These are phyloP conservation scores for Platycercus adscitus DNA, from an alignment of 2,113 vertebrate genomes.

Conservation along the genomic window DNA sequence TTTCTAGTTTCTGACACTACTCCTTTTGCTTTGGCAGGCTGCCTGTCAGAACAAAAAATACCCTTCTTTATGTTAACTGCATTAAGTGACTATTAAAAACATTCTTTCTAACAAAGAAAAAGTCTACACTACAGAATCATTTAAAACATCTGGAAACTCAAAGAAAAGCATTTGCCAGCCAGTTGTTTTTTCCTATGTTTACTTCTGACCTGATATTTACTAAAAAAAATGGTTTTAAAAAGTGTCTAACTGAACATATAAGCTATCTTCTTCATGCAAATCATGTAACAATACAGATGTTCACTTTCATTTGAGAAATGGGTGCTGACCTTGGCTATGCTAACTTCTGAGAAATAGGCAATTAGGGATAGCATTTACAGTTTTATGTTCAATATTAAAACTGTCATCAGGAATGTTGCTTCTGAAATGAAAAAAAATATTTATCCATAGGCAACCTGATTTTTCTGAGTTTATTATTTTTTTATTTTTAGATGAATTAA, in stretches of 20 bases:
- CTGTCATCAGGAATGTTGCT: not conserved
- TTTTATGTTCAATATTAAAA: not conserved
- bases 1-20: not conserved
- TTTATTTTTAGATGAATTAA: not conserved
- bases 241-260: not conserved
- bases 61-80: not conserved
- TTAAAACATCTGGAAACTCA: not conserved
- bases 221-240: not conserved
- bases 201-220: not conserved
- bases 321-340: not conserved
- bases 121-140: not conserved
- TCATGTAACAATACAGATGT: not conserved
- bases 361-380: not conserved
- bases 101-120: not conserved
- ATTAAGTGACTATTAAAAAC: not conserved
- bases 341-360: not conserved
- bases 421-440: not conserved
- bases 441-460: accelerated
- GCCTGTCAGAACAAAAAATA: not conserved
- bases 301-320: not conserved
- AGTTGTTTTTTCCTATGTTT: not conserved
- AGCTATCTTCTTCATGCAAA: not conserved
- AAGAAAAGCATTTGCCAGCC: not conserved
- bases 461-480: not conserved
- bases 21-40: not conserved